Percentiles rank a stretch among this genome's conserved stretches.
Evolutionary conservation across 2,888 invertebrate species (phyloP).

Genomic region (Leptopilina myrica): DNA sequence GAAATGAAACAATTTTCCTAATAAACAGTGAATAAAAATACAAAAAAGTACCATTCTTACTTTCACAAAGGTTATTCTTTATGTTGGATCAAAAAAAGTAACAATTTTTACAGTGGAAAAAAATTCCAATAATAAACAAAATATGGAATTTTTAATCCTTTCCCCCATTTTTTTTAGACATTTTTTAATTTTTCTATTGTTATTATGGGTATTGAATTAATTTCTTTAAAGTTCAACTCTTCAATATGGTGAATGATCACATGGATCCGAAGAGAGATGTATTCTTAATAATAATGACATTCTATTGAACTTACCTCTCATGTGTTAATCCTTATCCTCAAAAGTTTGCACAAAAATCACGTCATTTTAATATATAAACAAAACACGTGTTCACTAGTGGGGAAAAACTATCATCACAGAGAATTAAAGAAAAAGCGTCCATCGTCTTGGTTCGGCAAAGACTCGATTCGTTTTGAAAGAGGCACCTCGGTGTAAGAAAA

Average conservation of each 20-base stretch:
- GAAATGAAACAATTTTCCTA: too few species aligned
- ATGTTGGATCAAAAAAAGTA: too few species aligned
- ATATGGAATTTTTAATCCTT: too few species aligned
- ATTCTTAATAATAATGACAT: not conserved
- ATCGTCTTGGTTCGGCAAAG: conserved; percentile 34
- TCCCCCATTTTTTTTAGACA: too few species aligned
- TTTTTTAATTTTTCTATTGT: too few species aligned
- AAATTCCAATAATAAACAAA: too few species aligned
- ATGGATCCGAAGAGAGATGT: not conserved
- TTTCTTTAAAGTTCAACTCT: not conserved
- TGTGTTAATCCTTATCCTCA: conserved; percentile 28
- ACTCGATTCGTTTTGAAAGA: conserved; percentile 16
- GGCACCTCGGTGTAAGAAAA: not conserved
- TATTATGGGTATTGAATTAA: not conserved
- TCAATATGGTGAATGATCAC: conserved; percentile 17
- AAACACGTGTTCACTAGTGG: conserved; percentile 29
- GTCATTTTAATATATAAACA: conserved; percentile 6
- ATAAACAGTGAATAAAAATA: too few species aligned
- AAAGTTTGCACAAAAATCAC: conserved; percentile 28
- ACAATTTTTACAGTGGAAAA: too few species aligned
- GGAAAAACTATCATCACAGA: conserved; percentile 25
- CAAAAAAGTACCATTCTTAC: too few species aligned
- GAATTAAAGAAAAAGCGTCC: conserved; percentile 23
- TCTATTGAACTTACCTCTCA: conserved; percentile 10
- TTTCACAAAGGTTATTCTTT: too few species aligned